Conservation (phyloP, 2,888 invertebrate genomes). For the Tipula unca region DNA sequence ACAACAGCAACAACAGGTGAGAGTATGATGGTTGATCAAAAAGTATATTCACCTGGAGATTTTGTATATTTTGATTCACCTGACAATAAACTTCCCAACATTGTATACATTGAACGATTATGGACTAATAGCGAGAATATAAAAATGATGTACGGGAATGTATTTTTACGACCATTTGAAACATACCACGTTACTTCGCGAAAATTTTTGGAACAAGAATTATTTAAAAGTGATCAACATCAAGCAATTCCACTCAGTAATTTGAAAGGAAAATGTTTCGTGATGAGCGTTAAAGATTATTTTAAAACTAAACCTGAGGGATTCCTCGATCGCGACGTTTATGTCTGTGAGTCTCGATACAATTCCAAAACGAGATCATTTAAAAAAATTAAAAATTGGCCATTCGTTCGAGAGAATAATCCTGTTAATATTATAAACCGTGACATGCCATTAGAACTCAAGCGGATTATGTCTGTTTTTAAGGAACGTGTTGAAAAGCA, state of each 20-base stretch:
- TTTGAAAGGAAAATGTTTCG: slow-evolving; percentile 81
- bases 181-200: slow-evolving; percentile 92
- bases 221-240: slow-evolving; percentile 89
- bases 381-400: slow-evolving; percentile 86
- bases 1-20: slow-evolving; percentile 41
- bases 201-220: slow-evolving; percentile 92
- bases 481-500: slow-evolving; percentile 84
- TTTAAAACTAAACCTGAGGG: slow-evolving; percentile 82
- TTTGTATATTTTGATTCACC: slow-evolving; percentile 78
- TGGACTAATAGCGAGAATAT: slow-evolving; percentile 77
- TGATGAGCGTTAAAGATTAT: slow-evolving; percentile 92
- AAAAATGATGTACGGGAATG: slow-evolving; percentile 85
- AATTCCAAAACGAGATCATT: slow-evolving; percentile 77
- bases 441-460: slow-evolving; percentile 70
- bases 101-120: slow-evolving; percentile 80
- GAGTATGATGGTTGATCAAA: slow-evolving; percentile 65
- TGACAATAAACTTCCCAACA: slow-evolving; percentile 55
- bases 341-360: slow-evolving; percentile 94
- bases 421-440: slow-evolving; percentile 56
- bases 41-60: slow-evolving; percentile 73
- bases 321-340: slow-evolving; percentile 86
- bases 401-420: slow-evolving; percentile 47
- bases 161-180: slow-evolving; percentile 86
- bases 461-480: slow-evolving; percentile 86
- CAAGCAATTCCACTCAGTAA: slow-evolving; percentile 77